Evolutionary conservation across 2,888 invertebrate species (phyloP).

Genomic region (Cacoxenus indagator): DNA sequence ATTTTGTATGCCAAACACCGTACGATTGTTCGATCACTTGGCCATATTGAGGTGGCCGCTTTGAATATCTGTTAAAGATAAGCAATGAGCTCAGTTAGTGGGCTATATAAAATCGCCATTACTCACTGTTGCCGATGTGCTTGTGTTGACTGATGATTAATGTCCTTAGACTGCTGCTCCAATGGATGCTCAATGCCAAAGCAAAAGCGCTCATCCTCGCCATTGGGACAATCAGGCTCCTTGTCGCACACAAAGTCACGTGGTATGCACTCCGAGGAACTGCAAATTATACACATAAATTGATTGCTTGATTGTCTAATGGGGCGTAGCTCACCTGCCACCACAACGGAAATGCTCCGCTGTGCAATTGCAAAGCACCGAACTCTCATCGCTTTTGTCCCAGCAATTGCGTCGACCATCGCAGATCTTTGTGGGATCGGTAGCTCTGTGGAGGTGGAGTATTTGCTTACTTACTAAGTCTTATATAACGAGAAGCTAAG

Average conservation of each 20-base stretch:
- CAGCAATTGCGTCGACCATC: conserved; percentile 83
- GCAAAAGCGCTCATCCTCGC: conserved; percentile 81
- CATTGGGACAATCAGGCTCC: conserved; percentile 79
- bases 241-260: conserved; percentile 84
- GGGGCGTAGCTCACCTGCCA: conserved; percentile 70
- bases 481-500: neutral
- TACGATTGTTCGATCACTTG: conserved; percentile 77
- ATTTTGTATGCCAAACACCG: conserved; percentile 82
- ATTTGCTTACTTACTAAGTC: neutral
- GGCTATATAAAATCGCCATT: neutral
- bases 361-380: conserved; percentile 76
- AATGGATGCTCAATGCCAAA: conserved; percentile 71
- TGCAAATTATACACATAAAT: conserved; percentile 33
- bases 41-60: conserved; percentile 72
- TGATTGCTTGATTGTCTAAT: neutral
- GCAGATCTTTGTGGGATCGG: conserved; percentile 79
- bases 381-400: conserved; percentile 83
- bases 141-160: conserved; percentile 8
- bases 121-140: conserved; percentile 30
- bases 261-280: conserved; percentile 76
- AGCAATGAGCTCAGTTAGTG: neutral
- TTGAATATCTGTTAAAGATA: neutral
- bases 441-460: conserved; percentile 69
- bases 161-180: conserved; percentile 40
- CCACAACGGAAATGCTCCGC: conserved; percentile 72